phyloP scores from a whole-genome alignment of 2,888 invertebrate genomes.

The Agapostemon virescens region DNA sequence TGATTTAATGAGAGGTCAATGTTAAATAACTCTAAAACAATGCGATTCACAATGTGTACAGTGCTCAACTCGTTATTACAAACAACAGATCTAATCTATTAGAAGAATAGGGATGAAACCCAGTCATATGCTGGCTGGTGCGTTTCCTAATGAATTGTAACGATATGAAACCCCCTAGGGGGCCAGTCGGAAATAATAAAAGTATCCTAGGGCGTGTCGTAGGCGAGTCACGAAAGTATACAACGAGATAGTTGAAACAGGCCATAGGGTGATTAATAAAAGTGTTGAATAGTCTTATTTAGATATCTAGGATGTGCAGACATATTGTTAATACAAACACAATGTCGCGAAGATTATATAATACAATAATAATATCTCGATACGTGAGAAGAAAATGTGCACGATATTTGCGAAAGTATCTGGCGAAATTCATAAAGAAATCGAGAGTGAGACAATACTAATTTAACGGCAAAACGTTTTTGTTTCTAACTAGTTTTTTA shows the following conservation, averaged over 20 bases:
- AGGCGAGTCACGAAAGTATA: constrained; percentile 61
- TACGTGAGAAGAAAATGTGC: no score
- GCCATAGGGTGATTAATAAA: constrained; percentile 58
- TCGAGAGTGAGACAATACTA: not conserved
- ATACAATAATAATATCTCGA: not conserved
- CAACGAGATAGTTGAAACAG: constrained; percentile 55
- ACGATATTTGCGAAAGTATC: not conserved
- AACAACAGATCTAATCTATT: constrained; percentile 37
- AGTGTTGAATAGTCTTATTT: not conserved
- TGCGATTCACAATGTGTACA: not conserved
- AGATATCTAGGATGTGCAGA: not conserved
- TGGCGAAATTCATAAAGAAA: no score
- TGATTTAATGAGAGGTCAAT: not conserved
- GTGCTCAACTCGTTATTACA: not conserved
- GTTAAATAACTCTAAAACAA: not conserved
- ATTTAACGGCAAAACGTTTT: not conserved
- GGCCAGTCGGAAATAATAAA: constrained; percentile 63
- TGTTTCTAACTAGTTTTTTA: not conserved
- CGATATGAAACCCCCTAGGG: constrained; percentile 67
- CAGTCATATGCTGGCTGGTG: constrained; percentile 48
- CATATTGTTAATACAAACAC: not conserved
- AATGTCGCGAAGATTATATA: not conserved
- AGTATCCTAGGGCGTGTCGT: constrained; percentile 64
- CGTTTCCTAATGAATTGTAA: constrained; percentile 72
- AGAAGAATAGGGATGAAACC: constrained; percentile 34